Evolutionary conservation across 2,888 invertebrate genomes (phyloP).

Genomic region (Cantharis flavilabris): DNA sequence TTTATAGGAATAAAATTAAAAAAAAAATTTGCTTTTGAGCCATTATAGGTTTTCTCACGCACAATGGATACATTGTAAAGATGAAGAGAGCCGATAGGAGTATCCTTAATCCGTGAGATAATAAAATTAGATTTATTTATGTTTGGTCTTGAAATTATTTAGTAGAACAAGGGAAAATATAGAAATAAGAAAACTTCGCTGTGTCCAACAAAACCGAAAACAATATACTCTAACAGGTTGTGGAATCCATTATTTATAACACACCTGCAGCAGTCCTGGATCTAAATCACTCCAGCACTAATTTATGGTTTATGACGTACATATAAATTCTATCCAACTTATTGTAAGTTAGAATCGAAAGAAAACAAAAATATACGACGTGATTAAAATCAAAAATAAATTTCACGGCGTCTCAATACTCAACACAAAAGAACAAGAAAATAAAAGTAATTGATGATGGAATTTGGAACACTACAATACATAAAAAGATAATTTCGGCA

Average conservation of each 20-base stretch:
- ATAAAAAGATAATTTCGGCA: conserved; percentile 6
- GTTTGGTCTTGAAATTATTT: conserved; percentile 18
- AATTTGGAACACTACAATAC: conserved; percentile 12
- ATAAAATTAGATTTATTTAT: conserved; percentile 15
- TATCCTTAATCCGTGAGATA: neutral
- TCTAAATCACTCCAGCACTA: conserved; percentile 25
- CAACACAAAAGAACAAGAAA: conserved; percentile 11
- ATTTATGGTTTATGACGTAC: conserved; percentile 29
- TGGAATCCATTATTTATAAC: conserved; percentile 29
- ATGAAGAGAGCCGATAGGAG: neutral
- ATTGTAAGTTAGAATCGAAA: conserved; percentile 3
- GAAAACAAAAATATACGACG: conserved; percentile 21
- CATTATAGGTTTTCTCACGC: neutral
- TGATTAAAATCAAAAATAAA: conserved; percentile 16
- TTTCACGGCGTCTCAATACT: neutral
- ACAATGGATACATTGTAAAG: neutral
- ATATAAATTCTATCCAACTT: conserved; percentile 16
- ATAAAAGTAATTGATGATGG: conserved; percentile 6
- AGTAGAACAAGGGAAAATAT: conserved; percentile 7
- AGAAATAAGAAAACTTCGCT: neutral
- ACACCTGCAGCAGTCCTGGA: conserved; percentile 23
- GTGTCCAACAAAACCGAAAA: conserved; percentile 24
- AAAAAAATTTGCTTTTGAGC: neutral
- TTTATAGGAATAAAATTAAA: neutral
- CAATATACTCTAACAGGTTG: conserved; percentile 30